These are phyloP conservation scores for Pseudobourletiella spinata DNA, from an alignment of 1,140 invertebrate species.

Conservation along the genomic window DNA sequence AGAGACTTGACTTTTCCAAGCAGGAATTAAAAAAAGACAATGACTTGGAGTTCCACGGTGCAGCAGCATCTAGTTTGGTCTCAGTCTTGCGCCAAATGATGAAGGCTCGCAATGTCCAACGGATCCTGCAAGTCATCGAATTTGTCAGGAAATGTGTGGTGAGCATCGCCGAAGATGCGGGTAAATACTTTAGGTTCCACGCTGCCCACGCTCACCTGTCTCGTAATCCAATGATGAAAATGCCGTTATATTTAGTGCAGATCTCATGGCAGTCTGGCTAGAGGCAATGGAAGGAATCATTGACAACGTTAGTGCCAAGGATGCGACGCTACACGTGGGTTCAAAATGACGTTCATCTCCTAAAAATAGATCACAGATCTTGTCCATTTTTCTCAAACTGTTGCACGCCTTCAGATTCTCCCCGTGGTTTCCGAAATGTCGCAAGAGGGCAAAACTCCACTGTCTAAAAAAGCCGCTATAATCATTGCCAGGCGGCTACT, in stretches of 20 bases:
- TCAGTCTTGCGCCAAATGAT: background rate
- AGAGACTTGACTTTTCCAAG: background rate
- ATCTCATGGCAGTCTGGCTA: background rate
- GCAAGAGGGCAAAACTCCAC: background rate
- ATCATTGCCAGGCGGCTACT: background rate
- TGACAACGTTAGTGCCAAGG: background rate
- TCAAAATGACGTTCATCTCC: background rate
- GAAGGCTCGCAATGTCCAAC: background rate
- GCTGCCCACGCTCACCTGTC: background rate
- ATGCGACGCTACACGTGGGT: background rate
- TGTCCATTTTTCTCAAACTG: background rate
- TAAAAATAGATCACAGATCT: background rate
- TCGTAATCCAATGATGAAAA: background rate
- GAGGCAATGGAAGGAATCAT: background rate
- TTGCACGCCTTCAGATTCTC: background rate
- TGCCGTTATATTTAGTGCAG: background rate
- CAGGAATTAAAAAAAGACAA: conserved; percentile 6
- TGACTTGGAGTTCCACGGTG: conserved; percentile 13
- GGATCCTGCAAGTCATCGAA: background rate
- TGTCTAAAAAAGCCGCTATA: background rate
- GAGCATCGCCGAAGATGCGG: background rate
- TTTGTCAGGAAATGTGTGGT: background rate
- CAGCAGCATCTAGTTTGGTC: conserved; percentile 1
- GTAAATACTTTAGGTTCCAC: background rate
- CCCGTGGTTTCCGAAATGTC: background rate